Evolutionary conservation across 2,888 invertebrate genomes (phyloP).

Genomic region (Idaea aversata): DNA sequence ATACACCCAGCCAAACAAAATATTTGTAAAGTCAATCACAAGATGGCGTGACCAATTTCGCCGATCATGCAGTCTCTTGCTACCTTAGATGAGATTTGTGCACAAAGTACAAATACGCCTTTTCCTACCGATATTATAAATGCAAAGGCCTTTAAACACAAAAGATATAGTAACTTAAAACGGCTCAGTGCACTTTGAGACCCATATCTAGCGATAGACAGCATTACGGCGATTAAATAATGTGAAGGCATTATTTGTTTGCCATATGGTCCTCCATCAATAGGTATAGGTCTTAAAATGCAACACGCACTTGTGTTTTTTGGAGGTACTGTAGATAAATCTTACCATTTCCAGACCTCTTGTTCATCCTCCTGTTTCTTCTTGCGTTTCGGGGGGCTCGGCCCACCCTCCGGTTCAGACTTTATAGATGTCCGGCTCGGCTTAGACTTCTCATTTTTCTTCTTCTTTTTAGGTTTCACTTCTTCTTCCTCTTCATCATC

Average conservation of each 20-base stretch:
- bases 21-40: not conserved
- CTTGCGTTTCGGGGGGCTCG: conserved; percentile 84
- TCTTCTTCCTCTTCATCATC: conserved; percentile 80
- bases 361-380: conserved; percentile 90
- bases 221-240: no score
- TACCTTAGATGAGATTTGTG: no score
- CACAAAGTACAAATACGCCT: no score
- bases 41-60: conserved; percentile 7
- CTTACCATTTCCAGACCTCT: conserved; percentile 96
- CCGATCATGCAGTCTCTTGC: no score
- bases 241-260: no score
- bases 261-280: no score
- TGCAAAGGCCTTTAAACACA: no score
- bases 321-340: not conserved
- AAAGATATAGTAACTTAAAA: no score
- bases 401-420: conserved; percentile 49
- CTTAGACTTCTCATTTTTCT: conserved; percentile 58
- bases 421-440: conserved; percentile 55
- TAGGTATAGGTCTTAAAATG: no score
- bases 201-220: no score
- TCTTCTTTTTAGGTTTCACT: conserved; percentile 80
- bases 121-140: no score
- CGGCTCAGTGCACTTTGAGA: no score
- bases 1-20: not conserved
- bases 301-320: not conserved